Evolutionary conservation across 1,140 invertebrate genomes (phyloP).

Genomic region (Ganaspis sp.): DNA sequence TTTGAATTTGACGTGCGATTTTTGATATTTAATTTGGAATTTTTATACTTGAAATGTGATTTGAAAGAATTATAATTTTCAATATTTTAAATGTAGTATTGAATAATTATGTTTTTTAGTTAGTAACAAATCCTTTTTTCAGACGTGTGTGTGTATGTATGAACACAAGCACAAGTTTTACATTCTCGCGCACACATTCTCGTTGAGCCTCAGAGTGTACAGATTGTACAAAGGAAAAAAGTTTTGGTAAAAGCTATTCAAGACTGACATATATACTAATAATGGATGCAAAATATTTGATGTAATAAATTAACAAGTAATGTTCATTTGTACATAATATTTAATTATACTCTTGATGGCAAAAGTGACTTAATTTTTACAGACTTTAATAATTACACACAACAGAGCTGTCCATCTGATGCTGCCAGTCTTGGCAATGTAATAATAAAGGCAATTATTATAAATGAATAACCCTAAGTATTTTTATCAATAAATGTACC

Average conservation of each 20-base stretch:
- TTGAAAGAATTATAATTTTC: too few species aligned
- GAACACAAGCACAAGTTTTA: slow-evolving; percentile 49
- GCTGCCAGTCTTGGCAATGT: slow-evolving; percentile 25
- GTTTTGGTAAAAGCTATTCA: slow-evolving; percentile 73
- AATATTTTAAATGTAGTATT: neutral
- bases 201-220: slow-evolving; percentile 61
- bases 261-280: slow-evolving; percentile 74
- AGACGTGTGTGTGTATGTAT: slow-evolving; percentile 42
- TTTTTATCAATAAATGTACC: neutral
- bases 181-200: slow-evolving; percentile 59
- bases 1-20: too few species aligned
- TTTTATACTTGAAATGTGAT: too few species aligned
- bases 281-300: slow-evolving; percentile 72
- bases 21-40: too few species aligned
- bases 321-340: slow-evolving; percentile 75
- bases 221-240: slow-evolving; percentile 66
- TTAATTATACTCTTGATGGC: slow-evolving; percentile 74
- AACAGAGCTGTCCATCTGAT: slow-evolving; percentile 37
- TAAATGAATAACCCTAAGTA: slow-evolving; percentile 3
- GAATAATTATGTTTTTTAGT: slow-evolving; percentile 33
- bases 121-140: slow-evolving; percentile 49
- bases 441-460: slow-evolving; percentile 27
- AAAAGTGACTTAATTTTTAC: slow-evolving; percentile 74
- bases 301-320: slow-evolving; percentile 73
- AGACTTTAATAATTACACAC: slow-evolving; percentile 52